These are phyloP conservation scores for Epinephelus lanceolatus DNA, from an alignment of 2,113 vertebrate genomes.

Conservation along the genomic window DNA sequence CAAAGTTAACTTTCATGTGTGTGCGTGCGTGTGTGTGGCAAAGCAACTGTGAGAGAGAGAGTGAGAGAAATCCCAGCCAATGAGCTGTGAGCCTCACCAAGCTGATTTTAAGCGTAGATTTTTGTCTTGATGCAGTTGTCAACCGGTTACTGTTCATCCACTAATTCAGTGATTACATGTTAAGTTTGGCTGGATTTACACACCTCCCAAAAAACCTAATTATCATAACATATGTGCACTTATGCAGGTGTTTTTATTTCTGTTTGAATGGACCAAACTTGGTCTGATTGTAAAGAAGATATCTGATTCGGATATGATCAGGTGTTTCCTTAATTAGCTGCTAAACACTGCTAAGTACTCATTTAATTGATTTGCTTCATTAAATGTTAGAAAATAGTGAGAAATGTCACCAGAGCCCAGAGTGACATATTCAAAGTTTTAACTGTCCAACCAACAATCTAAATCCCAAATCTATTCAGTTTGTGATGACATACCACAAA, in stretches of 20 bases:
- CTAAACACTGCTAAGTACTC: not conserved
- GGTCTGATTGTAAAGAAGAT: not conserved
- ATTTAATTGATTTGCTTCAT: not conserved
- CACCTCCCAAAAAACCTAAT: not conserved
- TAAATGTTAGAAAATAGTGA: too few relatives aligned
- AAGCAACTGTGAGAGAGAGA: too few relatives aligned
- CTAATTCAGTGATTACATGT: conserved; percentile 9
- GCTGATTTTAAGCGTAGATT: conserved; percentile 9
- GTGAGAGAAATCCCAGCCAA: too few relatives aligned
- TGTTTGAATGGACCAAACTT: not conserved
- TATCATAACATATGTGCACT: not conserved
- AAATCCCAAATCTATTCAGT: too few relatives aligned
- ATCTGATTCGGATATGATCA: not conserved
- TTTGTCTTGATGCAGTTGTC: conserved; percentile 15
- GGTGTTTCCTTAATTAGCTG: not conserved
- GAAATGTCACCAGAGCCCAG: not conserved
- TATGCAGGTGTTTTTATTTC: not conserved
- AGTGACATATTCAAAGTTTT: too few relatives aligned
- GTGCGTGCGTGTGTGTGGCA: not conserved
- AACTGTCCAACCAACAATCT: too few relatives aligned
- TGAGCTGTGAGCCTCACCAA: not conserved
- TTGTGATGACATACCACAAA: not conserved
- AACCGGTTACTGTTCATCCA: not conserved
- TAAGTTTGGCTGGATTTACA: conserved; percentile 45
- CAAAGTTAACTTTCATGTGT: not conserved